These are phyloP conservation scores for Lucilia cuprina DNA, from an alignment of 1,140 invertebrate genomes.

Conservation along the genomic window DNA sequence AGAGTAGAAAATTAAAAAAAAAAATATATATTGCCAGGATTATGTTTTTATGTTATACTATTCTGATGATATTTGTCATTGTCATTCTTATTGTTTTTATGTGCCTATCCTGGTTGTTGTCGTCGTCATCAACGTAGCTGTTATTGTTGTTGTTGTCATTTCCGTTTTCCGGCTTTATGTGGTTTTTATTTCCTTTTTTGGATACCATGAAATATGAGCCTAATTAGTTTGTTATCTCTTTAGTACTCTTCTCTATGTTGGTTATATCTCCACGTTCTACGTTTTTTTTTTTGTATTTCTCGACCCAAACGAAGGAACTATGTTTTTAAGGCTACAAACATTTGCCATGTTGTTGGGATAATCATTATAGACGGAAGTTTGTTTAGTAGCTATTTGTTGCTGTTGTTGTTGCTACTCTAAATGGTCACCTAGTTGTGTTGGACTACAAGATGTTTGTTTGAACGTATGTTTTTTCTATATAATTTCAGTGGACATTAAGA, in stretches of 20 bases:
- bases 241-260: neutral
- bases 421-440: neutral
- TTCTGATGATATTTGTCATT: slow-evolving; percentile 30
- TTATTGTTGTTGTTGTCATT: slow-evolving; percentile 22
- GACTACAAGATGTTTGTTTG: neutral
- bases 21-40: neutral
- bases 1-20: neutral
- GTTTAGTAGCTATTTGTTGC: slow-evolving; percentile 12
- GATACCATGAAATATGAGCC: slow-evolving; percentile 33
- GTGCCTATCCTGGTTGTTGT: neutral
- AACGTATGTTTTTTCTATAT: no score
- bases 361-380: slow-evolving; percentile 4
- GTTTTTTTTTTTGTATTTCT: neutral
- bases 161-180: slow-evolving; percentile 32
- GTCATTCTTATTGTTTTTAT: slow-evolving; percentile 24
- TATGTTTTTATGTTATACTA: slow-evolving; percentile 1
- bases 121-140: neutral
- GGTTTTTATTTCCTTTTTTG: slow-evolving; percentile 32
- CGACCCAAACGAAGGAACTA: neutral
- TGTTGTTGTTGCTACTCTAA: slow-evolving; percentile 15
- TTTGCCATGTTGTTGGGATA: slow-evolving; percentile 2
- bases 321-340: neutral
- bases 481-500: no score
- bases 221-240: slow-evolving; percentile 31
- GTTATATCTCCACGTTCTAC: neutral